Evolutionary conservation across 2,888 invertebrate genomes (phyloP).

Genomic region (Danaus chrysippus): DNA sequence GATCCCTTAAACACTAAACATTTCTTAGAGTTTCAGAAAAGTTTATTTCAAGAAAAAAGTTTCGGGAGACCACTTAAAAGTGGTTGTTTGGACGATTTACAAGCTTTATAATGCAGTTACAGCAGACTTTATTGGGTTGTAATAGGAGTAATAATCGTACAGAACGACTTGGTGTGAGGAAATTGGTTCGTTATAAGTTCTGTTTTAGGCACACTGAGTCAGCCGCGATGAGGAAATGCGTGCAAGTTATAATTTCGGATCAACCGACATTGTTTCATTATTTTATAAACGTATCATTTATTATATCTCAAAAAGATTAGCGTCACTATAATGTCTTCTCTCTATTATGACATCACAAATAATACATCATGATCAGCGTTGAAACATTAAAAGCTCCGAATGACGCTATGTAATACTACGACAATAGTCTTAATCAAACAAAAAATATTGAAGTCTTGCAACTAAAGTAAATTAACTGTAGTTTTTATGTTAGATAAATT

Average conservation of each 20-base stretch:
- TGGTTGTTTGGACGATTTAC: slow-evolving; percentile 47
- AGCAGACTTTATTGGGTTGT: slow-evolving; percentile 20
- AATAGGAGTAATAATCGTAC: slow-evolving; percentile 39
- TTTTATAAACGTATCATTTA: slow-evolving; percentile 56
- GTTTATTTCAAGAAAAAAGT: slow-evolving; percentile 39
- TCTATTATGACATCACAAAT: too few relatives aligned
- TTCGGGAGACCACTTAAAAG: slow-evolving; percentile 43
- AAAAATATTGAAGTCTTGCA: too few relatives aligned
- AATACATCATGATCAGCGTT: too few relatives aligned
- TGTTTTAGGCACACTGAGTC: slow-evolving; percentile 75
- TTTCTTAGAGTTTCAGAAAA: slow-evolving; percentile 38
- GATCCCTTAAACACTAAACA: slow-evolving; percentile 44
- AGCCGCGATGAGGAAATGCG: slow-evolving; percentile 75
- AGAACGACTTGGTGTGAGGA: slow-evolving; percentile 23
- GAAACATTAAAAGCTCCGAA: too few relatives aligned
- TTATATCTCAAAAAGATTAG: neutral
- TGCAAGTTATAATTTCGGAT: slow-evolving; percentile 73
- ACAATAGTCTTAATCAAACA: too few relatives aligned
- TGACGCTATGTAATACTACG: too few relatives aligned
- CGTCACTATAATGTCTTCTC: too few relatives aligned
- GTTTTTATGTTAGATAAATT: too few relatives aligned
- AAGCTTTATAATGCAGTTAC: slow-evolving; percentile 37
- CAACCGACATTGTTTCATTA: slow-evolving; percentile 70
- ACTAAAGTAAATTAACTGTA: too few relatives aligned
- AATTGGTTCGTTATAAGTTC: slow-evolving; percentile 69